phyloP scores from a whole-genome alignment of 2,888 invertebrate genomes.

The Selenia dentaria region DNA sequence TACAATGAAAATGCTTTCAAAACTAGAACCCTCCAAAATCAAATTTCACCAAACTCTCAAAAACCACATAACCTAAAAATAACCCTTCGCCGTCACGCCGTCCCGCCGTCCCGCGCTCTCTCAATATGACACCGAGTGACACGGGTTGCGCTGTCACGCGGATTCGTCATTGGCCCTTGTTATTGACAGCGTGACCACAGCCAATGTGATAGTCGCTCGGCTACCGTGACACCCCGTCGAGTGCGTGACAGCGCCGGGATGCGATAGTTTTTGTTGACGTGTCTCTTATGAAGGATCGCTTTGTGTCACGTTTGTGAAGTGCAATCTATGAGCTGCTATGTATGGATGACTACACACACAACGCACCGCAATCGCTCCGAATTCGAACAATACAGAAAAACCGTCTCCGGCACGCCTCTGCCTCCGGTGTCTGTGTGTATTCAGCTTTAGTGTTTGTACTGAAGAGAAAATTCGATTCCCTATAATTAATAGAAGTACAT shows the following conservation, averaged over 20 bases:
- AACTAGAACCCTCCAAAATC: constrained; percentile 35
- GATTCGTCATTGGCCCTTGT: constrained; percentile 61
- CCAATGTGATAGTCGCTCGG: background rate
- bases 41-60: constrained; percentile 26
- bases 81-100: constrained; percentile 39
- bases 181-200: constrained; percentile 49
- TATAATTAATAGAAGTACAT: no score
- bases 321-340: constrained; percentile 1
- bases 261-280: constrained; percentile 31
- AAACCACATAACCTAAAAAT: constrained; percentile 28
- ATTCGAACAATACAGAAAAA: no score
- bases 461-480: no score
- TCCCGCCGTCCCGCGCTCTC: constrained; percentile 5
- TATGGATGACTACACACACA: no score
- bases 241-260: constrained; percentile 24
- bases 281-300: constrained; percentile 24
- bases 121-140: constrained; percentile 60
- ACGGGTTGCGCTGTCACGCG: constrained; percentile 53
- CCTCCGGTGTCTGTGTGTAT: no score
- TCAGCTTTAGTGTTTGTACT: no score
- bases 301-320: constrained; percentile 5
- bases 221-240: constrained; percentile 31
- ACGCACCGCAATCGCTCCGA: no score
- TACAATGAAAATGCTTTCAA: no score
- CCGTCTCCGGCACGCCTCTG: no score